Conservation (phyloP, 1,140 invertebrate species). For the Platyscapa corneri region DNA sequence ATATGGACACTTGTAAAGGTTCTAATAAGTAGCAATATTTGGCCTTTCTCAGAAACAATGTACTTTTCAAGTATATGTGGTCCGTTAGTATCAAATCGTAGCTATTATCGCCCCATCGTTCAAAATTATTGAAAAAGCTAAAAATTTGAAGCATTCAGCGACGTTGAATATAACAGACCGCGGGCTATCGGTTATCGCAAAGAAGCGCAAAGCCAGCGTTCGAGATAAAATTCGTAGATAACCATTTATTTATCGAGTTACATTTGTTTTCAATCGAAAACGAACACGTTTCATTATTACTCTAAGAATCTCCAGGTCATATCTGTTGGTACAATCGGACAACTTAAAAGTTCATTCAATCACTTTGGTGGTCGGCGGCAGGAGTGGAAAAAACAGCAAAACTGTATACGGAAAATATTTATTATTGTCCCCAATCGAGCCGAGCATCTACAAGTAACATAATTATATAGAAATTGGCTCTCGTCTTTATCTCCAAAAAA, state of each 20-base stretch:
- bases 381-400: not conserved
- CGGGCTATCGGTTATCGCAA: too few relatives aligned
- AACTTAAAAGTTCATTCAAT: not conserved
- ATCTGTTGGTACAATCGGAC: not conserved
- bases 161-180: too few relatives aligned
- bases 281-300: not conserved
- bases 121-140: too few relatives aligned
- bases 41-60: too few relatives aligned
- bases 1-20: too few relatives aligned
- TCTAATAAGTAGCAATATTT: too few relatives aligned
- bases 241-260: not conserved
- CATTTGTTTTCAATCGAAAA: not conserved
- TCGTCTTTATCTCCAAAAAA: not conserved
- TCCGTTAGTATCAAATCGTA: too few relatives aligned
- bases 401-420: not conserved
- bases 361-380: not conserved
- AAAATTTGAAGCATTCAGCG: not conserved
- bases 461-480: not conserved
- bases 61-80: too few relatives aligned
- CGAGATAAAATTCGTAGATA: not conserved
- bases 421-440: not conserved
- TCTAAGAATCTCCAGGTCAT: not conserved
- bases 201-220: too few relatives aligned
- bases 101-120: too few relatives aligned
- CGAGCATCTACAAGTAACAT: not conserved